Evolutionary conservation across 2,113 vertebrate genomes (phyloP).

Genomic region (Pomatostomus ruficeps): DNA sequence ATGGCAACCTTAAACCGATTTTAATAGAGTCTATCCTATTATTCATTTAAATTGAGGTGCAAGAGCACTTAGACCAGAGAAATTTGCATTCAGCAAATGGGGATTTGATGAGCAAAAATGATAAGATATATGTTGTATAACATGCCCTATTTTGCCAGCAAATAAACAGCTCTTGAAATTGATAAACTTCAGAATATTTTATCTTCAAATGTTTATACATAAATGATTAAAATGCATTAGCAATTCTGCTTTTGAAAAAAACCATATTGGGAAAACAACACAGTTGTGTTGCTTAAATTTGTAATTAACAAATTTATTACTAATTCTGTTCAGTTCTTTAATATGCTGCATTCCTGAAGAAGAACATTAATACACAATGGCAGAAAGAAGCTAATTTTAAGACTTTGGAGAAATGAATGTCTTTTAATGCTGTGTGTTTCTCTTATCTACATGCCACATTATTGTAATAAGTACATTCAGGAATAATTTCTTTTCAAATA

Average conservation of each 20-base stretch:
- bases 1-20: conserved; percentile 87
- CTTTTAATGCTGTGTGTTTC: conserved; percentile 87
- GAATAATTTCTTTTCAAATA: conserved; percentile 90
- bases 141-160: conserved; percentile 85
- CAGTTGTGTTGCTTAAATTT: conserved; percentile 87
- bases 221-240: conserved; percentile 88
- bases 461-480: conserved; percentile 89
- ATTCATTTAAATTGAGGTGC: conserved; percentile 89
- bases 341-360: conserved; percentile 85
- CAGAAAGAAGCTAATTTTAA: conserved; percentile 88
- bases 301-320: conserved; percentile 91
- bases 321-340: conserved; percentile 86
- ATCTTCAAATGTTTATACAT: conserved; percentile 85
- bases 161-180: conserved; percentile 88
- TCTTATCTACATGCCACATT: conserved; percentile 88
- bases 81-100: conserved; percentile 89
- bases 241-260: conserved; percentile 82
- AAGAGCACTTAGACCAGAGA: conserved; percentile 85
- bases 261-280: conserved; percentile 85
- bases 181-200: conserved; percentile 88
- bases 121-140: conserved; percentile 90
- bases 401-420: conserved; percentile 90
- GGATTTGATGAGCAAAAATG: conserved; percentile 89
- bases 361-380: conserved; percentile 88
- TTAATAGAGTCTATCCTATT: conserved; percentile 87